A percentile compares a stretch with the other conserved stretches of the same genome.
Evolutionary conservation across 2,888 invertebrate species (phyloP).

Genomic region (Podotricha telesiphe): DNA sequence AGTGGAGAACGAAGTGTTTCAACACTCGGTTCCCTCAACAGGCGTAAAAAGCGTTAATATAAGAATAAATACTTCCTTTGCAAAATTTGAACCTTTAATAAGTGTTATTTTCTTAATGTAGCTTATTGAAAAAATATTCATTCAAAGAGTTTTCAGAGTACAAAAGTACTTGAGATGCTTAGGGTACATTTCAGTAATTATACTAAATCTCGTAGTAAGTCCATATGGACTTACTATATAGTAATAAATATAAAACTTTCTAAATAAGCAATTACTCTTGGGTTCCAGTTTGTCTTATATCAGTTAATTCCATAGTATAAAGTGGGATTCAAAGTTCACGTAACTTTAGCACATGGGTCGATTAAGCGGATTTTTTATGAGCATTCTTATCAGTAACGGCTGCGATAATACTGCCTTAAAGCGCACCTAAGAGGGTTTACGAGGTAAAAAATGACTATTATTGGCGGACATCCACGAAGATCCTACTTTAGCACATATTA

Average conservation of each 20-base stretch:
- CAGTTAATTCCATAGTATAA: constrained; percentile 9
- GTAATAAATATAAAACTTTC: constrained; percentile 1
- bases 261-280: background rate
- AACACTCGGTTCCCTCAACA: too few relatives aligned
- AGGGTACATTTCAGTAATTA: background rate
- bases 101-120: background rate
- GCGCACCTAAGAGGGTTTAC: constrained; percentile 37
- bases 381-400: constrained; percentile 42
- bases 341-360: constrained; percentile 34
- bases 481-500: constrained; percentile 9
- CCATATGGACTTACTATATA: too few relatives aligned
- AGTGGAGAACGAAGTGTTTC: too few relatives aligned
- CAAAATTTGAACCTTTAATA: too few relatives aligned
- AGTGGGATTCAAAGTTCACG: constrained; percentile 13
- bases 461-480: constrained; percentile 27
- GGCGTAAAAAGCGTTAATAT: too few relatives aligned
- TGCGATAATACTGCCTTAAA: constrained; percentile 43
- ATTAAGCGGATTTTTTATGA: constrained; percentile 45
- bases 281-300: constrained; percentile 9
- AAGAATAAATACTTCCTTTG: too few relatives aligned
- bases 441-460: constrained; percentile 40
- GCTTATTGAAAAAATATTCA: too few relatives aligned
- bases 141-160: background rate
- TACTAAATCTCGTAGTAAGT: constrained; percentile 1
- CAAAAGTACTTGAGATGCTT: background rate